phyloP scores from a whole-genome alignment of 1,140 invertebrate species.

The Parapsyche elsis region DNA sequence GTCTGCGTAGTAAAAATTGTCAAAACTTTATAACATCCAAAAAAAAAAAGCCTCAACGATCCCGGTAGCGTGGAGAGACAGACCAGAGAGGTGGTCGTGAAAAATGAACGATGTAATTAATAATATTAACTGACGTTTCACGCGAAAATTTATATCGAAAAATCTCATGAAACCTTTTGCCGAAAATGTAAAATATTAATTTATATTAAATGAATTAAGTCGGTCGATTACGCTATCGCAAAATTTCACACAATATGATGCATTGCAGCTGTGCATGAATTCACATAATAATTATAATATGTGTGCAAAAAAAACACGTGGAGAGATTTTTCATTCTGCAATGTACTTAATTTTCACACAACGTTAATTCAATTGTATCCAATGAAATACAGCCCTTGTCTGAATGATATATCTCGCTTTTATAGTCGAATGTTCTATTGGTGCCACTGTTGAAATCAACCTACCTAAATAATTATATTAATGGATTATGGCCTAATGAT shows the following conservation, averaged over 20 bases:
- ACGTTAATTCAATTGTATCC: constrained; percentile 8
- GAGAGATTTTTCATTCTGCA: not conserved
- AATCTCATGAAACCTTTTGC: not conserved
- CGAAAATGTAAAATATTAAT: not conserved
- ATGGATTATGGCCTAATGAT: not conserved
- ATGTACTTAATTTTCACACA: constrained; percentile 7
- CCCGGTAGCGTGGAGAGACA: too few relatives aligned
- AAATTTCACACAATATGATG: not conserved
- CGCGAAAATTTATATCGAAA: constrained; percentile 28
- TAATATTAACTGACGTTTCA: constrained; percentile 35
- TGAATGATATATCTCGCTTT: constrained; percentile 11
- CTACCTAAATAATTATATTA: not conserved
- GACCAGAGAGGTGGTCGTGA: constrained; percentile 16
- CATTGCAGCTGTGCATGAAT: not conserved
- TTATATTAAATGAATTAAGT: not conserved
- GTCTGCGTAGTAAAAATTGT: constrained; percentile 1
- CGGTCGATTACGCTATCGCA: not conserved
- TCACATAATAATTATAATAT: not conserved
- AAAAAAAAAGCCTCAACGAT: too few relatives aligned
- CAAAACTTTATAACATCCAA: not conserved
- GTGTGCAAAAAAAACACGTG: not conserved
- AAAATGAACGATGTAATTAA: constrained; percentile 41
- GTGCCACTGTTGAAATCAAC: not conserved
- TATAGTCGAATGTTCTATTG: not conserved
- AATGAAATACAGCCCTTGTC: constrained; percentile 19